Base-by-base conservation (phyloP, 1,140 invertebrate genomes). In the Anagrus nilaparvatae region DNA sequence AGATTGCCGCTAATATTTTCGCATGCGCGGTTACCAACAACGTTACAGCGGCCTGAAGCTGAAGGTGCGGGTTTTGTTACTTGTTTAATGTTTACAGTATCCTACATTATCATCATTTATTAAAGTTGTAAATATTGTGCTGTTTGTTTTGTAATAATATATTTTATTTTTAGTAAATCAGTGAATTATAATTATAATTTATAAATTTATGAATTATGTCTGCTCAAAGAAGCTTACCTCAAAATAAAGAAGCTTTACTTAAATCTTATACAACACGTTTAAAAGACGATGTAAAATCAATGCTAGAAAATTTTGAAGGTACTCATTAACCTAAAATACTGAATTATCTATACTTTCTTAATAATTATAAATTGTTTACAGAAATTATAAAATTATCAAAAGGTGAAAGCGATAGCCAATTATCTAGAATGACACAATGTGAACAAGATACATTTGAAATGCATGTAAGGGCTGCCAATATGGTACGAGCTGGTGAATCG, bases 371-470 rank as follows among this genome's bases (percentile, higher is more conserved):
- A n/a, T 51, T 40, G 46, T 56, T 76, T 73, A 28, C 68, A 84
- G 92, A 97, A 73, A 96, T 96, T 28, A 80, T 97, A 10, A 94
- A 92, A 70, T 60, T 96, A 10, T 89, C 87, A 0, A 84, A 91
- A 70, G 83, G 89, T n/a, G 91, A 95, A 60, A 84, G 84, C 63
- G 89, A 95, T 53, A 82, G 83, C 12, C 90, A 95, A 64, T 68
- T 94, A 35, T 82, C 81, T 19, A 74, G 85, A 59, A 81, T 86
- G 69, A 90, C 89, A 2, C 88, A 94, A 59, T 87, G 86, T 60
- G 91, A 96, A 64, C 88, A 95, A 58, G 89, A 94, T 51, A 87
- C 89, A 32, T 96, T 87, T 67, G 93, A 97, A 73, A 95, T 97
- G 88, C 86, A 94, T 69, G 91, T 97, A 1, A 71, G 92, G 59